Base-by-base conservation (phyloP, 2,113 vertebrate genomes). In the Choloepus hoffmanni region DNA sequence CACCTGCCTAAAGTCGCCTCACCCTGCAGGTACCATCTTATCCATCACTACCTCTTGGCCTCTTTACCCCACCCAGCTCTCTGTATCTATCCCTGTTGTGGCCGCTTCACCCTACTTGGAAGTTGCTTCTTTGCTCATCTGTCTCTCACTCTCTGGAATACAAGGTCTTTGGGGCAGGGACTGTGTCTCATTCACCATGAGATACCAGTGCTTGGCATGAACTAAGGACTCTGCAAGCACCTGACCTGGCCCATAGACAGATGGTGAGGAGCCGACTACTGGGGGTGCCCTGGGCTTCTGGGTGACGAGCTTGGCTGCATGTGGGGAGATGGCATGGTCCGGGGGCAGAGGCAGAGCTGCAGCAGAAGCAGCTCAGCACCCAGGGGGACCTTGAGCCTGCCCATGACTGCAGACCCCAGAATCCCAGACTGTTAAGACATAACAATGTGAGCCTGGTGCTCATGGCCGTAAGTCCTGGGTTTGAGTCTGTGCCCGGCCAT, bases 11-110 rank as follows among this genome's bases (percentile, higher is more conserved):
- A 19, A 26, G 26, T 1, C 0, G 0, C 36, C 60, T 33, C 3
- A 1, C 36, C 30, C 48, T 58, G 21, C 60, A 14, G 28, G 76
- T 2, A 13, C 48, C 67, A 19, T 10, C 63, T 16, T 15, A 33
- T n/a, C 6, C 6, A 0, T 11, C 28, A 0, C 10, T 1, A 8
- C 55, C 84, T 7, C 55, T 6, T 19, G 84, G 68, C n/a, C 33
- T 10, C 33, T 8, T 53, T 3, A 0, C 33, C 19, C n/a, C 19
- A 3, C 45, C 30, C 65, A 2, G 73, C 0, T 0, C 76, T 65
- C 62, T 2, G 1, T 26, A 0, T 10, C 12, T 14, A 26, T 8
- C 30, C 62, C 63, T 3, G 0, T 0, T 2, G n/a, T 13, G 30
- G 18, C 67, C n/a, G 53, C 67, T 24, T 76, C 16, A 2, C 55